A percentile compares a stretch with the other conserved stretches of the same genome.
Evolutionary conservation across 2,888 invertebrate genomes (phyloP).

Genomic region (Nemurella pictetii): DNA sequence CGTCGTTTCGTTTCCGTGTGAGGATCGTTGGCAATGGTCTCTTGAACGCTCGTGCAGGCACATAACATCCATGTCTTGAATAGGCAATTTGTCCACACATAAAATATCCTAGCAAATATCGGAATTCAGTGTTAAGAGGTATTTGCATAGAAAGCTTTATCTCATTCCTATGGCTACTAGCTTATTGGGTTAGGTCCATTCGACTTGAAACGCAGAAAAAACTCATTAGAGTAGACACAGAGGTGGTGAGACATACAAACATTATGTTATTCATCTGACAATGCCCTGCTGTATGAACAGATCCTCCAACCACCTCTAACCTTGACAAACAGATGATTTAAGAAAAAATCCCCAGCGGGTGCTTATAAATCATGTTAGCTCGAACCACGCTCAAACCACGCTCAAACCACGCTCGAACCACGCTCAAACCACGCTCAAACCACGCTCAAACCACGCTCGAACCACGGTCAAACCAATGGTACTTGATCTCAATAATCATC

Average conservation of each 20-base stretch:
- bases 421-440: too few relatives aligned
- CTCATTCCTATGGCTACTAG: neutral
- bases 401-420: too few relatives aligned
- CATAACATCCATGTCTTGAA: neutral
- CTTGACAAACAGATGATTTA: neutral
- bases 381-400: too few relatives aligned
- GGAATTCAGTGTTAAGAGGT: neutral
- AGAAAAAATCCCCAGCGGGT: slow-evolving; percentile 1
- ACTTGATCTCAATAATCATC: too few relatives aligned
- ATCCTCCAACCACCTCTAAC: neutral
- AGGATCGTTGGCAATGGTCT: neutral
- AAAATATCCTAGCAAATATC: neutral
- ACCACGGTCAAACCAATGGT: too few relatives aligned
- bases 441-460: too few relatives aligned
- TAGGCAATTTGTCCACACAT: neutral
- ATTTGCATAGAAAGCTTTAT: neutral
- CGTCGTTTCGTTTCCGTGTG: slow-evolving; percentile 30
- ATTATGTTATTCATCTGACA: neutral
- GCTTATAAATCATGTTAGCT: too few relatives aligned
- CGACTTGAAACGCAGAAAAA: neutral
- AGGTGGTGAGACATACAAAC: neutral
- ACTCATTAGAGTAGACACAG: slow-evolving; percentile 14
- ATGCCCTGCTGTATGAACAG: neutral
- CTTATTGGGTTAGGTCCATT: neutral
- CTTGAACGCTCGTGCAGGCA: neutral